phyloP scores from a whole-genome alignment of 2,113 vertebrate genomes.

The Coregonus clupeaformis region DNA sequence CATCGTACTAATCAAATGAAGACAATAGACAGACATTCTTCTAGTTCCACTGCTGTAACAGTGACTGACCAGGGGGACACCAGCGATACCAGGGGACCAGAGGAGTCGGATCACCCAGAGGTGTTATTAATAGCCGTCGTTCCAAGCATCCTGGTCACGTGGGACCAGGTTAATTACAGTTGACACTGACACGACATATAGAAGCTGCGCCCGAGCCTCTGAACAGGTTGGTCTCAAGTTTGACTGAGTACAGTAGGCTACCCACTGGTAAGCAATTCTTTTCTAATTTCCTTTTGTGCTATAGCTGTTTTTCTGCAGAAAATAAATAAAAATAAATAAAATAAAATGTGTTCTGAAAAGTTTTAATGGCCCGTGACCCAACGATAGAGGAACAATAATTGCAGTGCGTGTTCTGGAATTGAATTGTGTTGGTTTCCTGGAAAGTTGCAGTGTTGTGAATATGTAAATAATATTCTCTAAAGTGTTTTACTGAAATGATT shows the following conservation, averaged over 20 bases:
- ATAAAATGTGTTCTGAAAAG: background rate
- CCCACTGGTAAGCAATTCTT: slow-evolving; percentile 24
- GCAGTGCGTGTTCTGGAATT: slow-evolving; percentile 10
- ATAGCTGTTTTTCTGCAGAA: background rate
- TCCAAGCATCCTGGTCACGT: slow-evolving; percentile 26
- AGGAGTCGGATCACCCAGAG: background rate
- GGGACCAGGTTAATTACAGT: slow-evolving; percentile 41
- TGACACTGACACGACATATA: slow-evolving; percentile 31
- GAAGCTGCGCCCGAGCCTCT: slow-evolving; percentile 17
- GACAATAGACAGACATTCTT: background rate
- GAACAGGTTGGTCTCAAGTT: slow-evolving; percentile 20
- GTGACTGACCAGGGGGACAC: background rate
- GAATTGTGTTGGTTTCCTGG: slow-evolving; percentile 1
- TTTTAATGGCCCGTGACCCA: background rate
- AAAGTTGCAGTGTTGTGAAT: background rate
- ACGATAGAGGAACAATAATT: slow-evolving; percentile 13
- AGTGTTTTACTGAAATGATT: background rate
- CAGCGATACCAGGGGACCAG: background rate
- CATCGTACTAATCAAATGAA: background rate
- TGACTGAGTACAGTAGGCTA: slow-evolving; percentile 5
- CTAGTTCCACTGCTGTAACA: background rate
- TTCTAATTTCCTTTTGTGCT: background rate
- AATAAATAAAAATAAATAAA: background rate
- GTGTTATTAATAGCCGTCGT: slow-evolving; percentile 32
- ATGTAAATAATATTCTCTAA: background rate